Conservation (phyloP, 2,113 vertebrate species). For the Cariama cristata region DNA sequence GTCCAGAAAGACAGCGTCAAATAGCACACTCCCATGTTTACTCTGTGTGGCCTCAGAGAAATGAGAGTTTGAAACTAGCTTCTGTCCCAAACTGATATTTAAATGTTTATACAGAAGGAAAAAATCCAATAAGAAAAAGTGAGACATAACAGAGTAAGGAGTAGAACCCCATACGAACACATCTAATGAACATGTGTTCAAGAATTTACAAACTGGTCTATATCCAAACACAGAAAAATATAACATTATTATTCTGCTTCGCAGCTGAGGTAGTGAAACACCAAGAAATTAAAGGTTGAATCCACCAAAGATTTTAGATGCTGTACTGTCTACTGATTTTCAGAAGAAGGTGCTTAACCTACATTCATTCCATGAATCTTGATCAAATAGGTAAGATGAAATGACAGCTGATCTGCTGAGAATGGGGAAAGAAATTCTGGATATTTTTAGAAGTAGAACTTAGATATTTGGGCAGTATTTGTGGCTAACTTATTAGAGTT, state of each 20-base stretch:
- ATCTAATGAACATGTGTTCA: neutral
- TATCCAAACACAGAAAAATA: neutral
- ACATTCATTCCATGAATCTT: neutral
- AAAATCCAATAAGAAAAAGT: neutral
- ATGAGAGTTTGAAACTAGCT: neutral
- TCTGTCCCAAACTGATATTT: neutral
- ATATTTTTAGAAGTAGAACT: neutral
- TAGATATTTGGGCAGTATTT: neutral
- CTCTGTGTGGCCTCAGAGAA: neutral
- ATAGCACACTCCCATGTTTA: neutral
- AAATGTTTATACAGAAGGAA: neutral
- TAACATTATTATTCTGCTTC: neutral
- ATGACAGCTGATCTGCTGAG: neutral
- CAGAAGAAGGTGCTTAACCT: neutral
- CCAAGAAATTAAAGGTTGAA: neutral
- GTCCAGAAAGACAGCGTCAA: neutral
- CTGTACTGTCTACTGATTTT: neutral
- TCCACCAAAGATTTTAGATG: neutral
- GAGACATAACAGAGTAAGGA: neutral
- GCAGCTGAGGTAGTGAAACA: neutral
- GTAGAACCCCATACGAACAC: rapidly evolving
- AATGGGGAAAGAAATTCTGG: neutral
- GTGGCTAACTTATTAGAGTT: neutral
- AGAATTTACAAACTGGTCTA: neutral
- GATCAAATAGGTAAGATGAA: neutral